Base-by-base conservation (phyloP, 1,140 invertebrate species). In the Drosophila biarmipes region DNA sequence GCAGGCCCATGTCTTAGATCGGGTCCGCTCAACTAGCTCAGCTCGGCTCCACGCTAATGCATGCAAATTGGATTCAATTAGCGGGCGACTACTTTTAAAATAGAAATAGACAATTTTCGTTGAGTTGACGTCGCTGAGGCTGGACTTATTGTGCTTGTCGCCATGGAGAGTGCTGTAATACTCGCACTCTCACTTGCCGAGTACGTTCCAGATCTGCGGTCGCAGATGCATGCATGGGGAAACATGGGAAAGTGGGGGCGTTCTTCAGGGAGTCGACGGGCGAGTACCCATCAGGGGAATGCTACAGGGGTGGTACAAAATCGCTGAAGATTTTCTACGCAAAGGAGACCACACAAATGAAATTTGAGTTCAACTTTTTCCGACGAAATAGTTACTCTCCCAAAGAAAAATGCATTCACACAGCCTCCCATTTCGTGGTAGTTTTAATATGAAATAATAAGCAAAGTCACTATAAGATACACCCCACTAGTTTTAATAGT, bases 1-100 rank as follows among this genome's bases (percentile, higher is more conserved):
- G 1, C 14, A 17, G n/a, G 27, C 10, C 49, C 10, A 34, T 51
- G 34, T 21, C 62, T 62, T 37, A 67, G 63, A 29, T 34, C 43
- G 31, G 31, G 24, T 34, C 27, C 21, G 48, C 31, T 19, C 24
- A 46, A 57, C 40, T 46, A 31, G 57, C 35, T 40, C 52, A 52
- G 37, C 12, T 45, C 37, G 61, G 59, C 59, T 54, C 40, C 40
- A 46, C 66, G 51, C 67, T 71, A 71, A 71, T 71, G 63, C 67
- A 71, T 71, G 67, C 67, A 69, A 71, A 71, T 71, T 71, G 67
- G 51, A 71, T 71, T 71, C 67, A 71, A 71, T 71, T 71, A 71
- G 67, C 67, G 67, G 19, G 15, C 67, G 51, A 71, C 67, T 69
- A 69, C 67, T 71, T 71, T 69, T 48, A 38, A 71, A 71, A 71